Conservation (phyloP, 2,797 vertebrate species). For the Morus bassanus region DNA sequence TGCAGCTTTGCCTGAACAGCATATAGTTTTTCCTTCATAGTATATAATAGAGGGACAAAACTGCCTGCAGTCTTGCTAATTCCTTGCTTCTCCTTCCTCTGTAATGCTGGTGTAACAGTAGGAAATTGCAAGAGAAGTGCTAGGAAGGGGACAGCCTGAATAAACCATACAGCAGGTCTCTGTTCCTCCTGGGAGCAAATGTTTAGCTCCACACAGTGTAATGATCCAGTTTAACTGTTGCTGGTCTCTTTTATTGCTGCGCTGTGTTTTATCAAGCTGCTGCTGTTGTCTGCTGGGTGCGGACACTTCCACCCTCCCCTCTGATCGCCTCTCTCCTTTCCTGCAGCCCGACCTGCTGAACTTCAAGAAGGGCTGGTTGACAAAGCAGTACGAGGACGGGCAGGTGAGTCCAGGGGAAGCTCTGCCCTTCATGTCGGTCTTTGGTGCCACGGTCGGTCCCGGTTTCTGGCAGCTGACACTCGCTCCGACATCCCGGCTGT, state of each 20-base stretch:
- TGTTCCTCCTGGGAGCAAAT: neutral
- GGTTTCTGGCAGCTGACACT: neutral
- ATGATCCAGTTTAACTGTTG: neutral
- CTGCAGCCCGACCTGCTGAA: conserved; percentile 93
- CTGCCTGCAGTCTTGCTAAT: neutral
- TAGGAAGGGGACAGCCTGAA: neutral
- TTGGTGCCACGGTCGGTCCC: neutral
- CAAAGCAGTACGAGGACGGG: conserved; percentile 94
- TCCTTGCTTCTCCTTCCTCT: neutral
- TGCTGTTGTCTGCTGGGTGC: neutral
- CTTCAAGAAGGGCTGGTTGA: conserved; percentile 99
- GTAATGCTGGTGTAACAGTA: neutral
- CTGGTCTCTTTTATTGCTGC: neutral
- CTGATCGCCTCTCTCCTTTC: neutral
- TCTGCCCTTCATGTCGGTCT: neutral
- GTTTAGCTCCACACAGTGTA: neutral
- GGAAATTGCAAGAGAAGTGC: neutral
- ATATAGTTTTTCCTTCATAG: neutral
- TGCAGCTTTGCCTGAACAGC: neutral
- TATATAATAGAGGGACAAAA: neutral
- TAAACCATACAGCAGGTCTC: neutral
- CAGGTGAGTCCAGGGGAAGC: conserved; percentile 79
- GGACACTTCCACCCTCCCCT: neutral
- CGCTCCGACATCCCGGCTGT: neutral
- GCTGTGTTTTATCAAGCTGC: neutral